Conservation (phyloP, 2,888 invertebrate genomes). For the Nesidiocoris tenuis region DNA sequence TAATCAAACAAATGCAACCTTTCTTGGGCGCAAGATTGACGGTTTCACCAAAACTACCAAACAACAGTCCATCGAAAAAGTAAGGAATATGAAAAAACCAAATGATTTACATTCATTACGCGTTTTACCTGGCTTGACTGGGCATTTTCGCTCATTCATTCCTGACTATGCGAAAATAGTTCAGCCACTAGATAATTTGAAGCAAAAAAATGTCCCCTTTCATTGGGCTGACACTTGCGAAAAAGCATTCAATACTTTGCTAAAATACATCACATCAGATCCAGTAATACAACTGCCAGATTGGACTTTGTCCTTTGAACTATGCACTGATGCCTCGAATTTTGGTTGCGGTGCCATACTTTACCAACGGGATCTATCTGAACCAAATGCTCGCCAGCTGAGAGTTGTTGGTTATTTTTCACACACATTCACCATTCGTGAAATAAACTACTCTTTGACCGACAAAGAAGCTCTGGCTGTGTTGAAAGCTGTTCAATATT, state of each 20-base stretch:
- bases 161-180: slow-evolving; percentile 2
- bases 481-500: too few species aligned
- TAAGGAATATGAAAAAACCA: too few species aligned
- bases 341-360: slow-evolving; percentile 13
- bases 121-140: not conserved
- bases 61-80: too few species aligned
- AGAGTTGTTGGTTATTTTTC: not conserved
- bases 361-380: not conserved
- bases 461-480: too few species aligned
- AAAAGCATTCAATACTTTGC: not conserved
- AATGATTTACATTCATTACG: slow-evolving; percentile 1
- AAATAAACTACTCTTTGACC: too few species aligned
- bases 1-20: not conserved
- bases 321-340: slow-evolving; percentile 9
- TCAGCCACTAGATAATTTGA: not conserved
- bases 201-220: not conserved
- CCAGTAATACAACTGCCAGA: slow-evolving; percentile 13
- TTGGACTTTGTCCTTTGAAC: too few species aligned
- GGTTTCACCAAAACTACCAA: too few species aligned
- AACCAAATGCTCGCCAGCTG: too few species aligned
- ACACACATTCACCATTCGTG: not conserved
- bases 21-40: not conserved
- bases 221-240: too few species aligned
- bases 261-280: not conserved
- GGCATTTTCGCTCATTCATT: too few species aligned